Conservation (phyloP, 2,797 vertebrate species). For the Epinephelus coioides region DNA sequence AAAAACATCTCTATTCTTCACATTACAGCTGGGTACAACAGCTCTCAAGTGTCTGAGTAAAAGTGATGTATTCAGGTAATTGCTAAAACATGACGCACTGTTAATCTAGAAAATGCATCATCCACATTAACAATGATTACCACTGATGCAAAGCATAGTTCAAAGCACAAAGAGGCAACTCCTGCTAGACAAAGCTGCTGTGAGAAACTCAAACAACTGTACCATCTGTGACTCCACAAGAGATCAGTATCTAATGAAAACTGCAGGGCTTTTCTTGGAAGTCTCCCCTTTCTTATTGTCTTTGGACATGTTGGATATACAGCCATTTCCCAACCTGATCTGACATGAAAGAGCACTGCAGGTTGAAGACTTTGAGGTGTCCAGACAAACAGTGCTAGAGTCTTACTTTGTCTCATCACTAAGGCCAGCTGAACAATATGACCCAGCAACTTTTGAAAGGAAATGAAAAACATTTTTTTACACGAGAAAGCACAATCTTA, state of each 20-base stretch:
- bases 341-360: constrained; percentile 68
- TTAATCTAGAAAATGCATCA: background rate
- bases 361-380: constrained; percentile 61
- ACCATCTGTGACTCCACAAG: constrained; percentile 63
- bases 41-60: constrained; percentile 6
- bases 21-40: background rate
- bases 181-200: constrained; percentile 25
- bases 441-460: constrained; percentile 34
- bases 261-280: constrained; percentile 66
- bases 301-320: constrained; percentile 66
- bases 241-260: constrained; percentile 70
- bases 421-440: constrained; percentile 32
- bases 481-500: constrained; percentile 51
- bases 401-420: constrained; percentile 35
- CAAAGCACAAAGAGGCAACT: constrained; percentile 5
- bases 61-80: background rate
- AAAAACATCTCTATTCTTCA: constrained; percentile 27
- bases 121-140: background rate
- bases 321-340: constrained; percentile 69
- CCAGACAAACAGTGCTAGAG: constrained; percentile 42
- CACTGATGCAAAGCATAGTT: constrained; percentile 18
- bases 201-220: constrained; percentile 44
- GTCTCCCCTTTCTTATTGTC: constrained; percentile 67
- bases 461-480: constrained; percentile 17
- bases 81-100: background rate